phyloP scores from a whole-genome alignment of 2,113 vertebrate genomes.

The Deroptyus accipitrinus region DNA sequence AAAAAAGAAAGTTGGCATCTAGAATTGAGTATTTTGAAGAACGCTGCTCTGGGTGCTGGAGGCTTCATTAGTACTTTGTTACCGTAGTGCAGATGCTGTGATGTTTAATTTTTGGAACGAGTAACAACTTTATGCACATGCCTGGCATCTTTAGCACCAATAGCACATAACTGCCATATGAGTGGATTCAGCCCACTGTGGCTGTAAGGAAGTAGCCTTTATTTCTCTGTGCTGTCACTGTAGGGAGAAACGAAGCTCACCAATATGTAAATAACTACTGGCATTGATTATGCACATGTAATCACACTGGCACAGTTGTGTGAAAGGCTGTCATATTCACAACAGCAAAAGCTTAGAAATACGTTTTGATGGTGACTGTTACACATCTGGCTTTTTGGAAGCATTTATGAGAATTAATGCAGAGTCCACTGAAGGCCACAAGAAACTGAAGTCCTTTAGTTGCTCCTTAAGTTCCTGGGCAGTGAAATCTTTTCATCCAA shows the following conservation, averaged over 20 bases:
- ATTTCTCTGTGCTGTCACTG: background rate
- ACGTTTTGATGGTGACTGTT: rapidly evolving
- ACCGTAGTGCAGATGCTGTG: background rate
- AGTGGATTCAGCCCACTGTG: background rate
- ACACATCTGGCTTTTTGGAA: background rate
- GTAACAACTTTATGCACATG: background rate
- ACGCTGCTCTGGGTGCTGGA: background rate
- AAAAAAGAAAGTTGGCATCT: background rate
- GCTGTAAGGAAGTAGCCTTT: background rate
- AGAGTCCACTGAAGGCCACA: background rate
- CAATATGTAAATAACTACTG: background rate
- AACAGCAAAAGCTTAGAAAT: background rate
- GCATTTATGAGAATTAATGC: background rate
- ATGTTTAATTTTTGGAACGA: background rate
- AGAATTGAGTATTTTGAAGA: background rate
- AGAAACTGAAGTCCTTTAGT: background rate
- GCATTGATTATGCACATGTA: no score
- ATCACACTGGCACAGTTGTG: background rate
- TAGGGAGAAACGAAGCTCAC: background rate
- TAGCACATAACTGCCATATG: background rate
- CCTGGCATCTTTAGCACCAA: background rate
- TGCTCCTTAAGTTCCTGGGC: background rate
- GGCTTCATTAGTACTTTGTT: background rate
- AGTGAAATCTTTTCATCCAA: background rate
- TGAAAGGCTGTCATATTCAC: background rate